phyloP scores from a whole-genome alignment of 2,797 vertebrate genomes.

The Prunella strophiata region DNA sequence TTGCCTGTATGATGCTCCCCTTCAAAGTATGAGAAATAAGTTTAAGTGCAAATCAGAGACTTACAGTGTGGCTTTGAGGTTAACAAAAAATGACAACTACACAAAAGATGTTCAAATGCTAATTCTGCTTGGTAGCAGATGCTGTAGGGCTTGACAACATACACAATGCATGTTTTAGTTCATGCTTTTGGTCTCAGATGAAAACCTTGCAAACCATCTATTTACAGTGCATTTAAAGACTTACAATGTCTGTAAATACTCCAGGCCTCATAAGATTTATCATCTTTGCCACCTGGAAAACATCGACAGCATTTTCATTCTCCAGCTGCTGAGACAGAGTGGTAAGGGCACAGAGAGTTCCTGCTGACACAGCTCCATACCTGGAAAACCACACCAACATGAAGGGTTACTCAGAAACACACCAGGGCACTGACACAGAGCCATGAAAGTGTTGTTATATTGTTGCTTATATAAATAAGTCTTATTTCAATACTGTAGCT shows the following conservation, averaged over 20 bases:
- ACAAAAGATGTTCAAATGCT: neutral
- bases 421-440: neutral
- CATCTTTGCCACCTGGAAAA: conserved; percentile 99
- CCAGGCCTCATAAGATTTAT: conserved; percentile 99
- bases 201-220: neutral
- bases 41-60: neutral
- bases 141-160: neutral
- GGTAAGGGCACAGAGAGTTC: conserved; percentile 94
- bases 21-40: neutral
- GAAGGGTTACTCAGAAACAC: neutral
- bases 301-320: conserved; percentile 94
- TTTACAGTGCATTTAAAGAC: conserved; percentile 61
- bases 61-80: neutral
- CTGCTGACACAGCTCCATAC: conserved; percentile 94
- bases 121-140: neutral
- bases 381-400: conserved; percentile 70
- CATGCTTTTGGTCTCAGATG: neutral
- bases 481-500: neutral
- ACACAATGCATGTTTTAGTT: neutral
- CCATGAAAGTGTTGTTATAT: neutral
- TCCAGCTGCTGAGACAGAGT: conserved; percentile 97
- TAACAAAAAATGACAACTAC: neutral
- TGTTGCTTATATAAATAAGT: too few species aligned
- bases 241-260: conserved; percentile 98
- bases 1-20: neutral